Base-by-base conservation (phyloP, 2,797 vertebrate species). In the Alcedo quadribrachys region DNA sequence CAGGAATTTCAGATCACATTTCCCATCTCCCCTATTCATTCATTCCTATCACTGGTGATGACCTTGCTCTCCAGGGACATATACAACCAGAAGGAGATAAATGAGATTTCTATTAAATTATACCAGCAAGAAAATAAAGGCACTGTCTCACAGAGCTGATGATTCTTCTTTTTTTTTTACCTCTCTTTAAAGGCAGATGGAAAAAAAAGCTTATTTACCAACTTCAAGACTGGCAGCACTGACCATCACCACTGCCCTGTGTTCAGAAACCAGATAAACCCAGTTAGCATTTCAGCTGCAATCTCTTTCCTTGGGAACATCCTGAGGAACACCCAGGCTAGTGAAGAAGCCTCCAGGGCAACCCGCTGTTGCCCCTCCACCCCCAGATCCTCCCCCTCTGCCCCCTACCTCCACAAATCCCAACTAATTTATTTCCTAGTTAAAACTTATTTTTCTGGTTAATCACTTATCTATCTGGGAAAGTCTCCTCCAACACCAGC, bases 31-130 rank as follows among this genome's bases (percentile, higher is more conserved):
- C 53, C 68, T 58, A 62, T 60, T 93, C 95, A 82, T 87, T 89
- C 71, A 70, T 37, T 67, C 51, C 45, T 67, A 67, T 50, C 83
- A 12, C 58, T 74, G 60, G 78, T 15, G 74, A 69, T 89, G 94
- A 92, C 89, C 85, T 95, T 96, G 78, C 83, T 96, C 94, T 93
- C 88, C 81, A 46, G 91, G 94, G 91, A 90, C 84, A 40, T 20
- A 14, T 11, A 69, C 75, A 90, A 93, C 77, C 85, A 81, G 79
- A 12, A 89, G 73, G 65, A 91, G 83, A 88, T 69, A 92, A 62
- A 89, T 19, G 80, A 73, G 70, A 90, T 86, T 89, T 57, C 82
- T 86, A 81, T 54, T 80, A 58, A 91, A 83, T 33, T 50, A 66
- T 11, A 65, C 51, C 33, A 61, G 78, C 65, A 70, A 76, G 35